Evolutionary conservation across 2,113 vertebrate species (phyloP).

Genomic region (Geococcyx californianus): DNA sequence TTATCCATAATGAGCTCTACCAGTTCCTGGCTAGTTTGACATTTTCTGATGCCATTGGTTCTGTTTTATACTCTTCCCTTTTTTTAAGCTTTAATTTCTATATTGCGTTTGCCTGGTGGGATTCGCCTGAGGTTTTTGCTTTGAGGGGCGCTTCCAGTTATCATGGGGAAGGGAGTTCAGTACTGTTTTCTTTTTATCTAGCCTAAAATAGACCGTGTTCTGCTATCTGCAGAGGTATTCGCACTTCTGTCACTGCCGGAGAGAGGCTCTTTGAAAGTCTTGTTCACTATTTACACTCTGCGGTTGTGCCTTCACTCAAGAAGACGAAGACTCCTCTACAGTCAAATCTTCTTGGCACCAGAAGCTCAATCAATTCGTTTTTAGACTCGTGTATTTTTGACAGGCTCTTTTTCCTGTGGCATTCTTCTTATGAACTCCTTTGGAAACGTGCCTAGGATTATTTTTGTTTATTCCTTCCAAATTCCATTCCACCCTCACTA

Average conservation of each 20-base stretch:
- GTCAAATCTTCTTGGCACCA: background rate
- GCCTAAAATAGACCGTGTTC: background rate
- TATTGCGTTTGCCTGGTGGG: background rate
- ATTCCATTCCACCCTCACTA: slow-evolving; percentile 5
- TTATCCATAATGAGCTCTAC: background rate
- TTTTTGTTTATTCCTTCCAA: slow-evolving; percentile 66
- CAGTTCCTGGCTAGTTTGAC: background rate
- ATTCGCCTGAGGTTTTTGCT: background rate
- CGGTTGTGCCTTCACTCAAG: background rate
- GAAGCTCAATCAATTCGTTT: slow-evolving; percentile 7
- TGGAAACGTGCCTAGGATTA: slow-evolving; percentile 48
- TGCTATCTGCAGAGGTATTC: background rate
- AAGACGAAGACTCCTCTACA: background rate
- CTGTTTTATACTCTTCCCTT: background rate
- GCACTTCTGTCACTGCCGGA: background rate
- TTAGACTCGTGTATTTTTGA: slow-evolving; percentile 41
- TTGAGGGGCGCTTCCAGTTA: background rate
- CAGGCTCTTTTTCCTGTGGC: slow-evolving; percentile 35
- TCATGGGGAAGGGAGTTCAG: background rate
- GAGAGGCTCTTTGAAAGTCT: background rate
- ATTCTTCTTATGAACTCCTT: slow-evolving; percentile 44
- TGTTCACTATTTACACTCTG: background rate
- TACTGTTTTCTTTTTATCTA: background rate
- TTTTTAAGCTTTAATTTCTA: background rate
- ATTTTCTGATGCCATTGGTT: background rate